Evolutionary conservation across 2,888 invertebrate genomes (phyloP).

Genomic region (Calliopum simillimum): DNA sequence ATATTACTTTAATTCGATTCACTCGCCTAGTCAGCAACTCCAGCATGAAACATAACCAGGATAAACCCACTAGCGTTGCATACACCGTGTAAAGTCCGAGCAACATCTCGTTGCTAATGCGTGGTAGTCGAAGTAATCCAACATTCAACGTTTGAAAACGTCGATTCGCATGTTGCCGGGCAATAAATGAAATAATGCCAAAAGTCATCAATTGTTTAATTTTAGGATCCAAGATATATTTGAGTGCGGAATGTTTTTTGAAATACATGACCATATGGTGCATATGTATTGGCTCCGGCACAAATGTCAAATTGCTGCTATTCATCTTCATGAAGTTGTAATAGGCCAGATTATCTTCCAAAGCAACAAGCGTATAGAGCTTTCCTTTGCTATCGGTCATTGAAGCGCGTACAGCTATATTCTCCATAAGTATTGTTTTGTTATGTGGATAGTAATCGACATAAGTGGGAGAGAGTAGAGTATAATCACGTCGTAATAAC

Average conservation of each 20-base stretch:
- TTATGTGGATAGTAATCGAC: conserved; percentile 51
- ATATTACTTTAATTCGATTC: no score
- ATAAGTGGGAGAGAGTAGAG: conserved; percentile 44
- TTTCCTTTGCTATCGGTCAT: background rate
- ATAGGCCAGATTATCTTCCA: conserved; percentile 49
- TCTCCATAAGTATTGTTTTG: conserved; percentile 43
- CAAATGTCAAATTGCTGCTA: conserved; percentile 49
- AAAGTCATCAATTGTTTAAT: conserved; percentile 51
- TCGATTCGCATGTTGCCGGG: conserved; percentile 21
- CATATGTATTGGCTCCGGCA: conserved; percentile 53
- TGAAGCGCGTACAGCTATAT: conserved; percentile 35
- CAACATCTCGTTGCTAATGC: conserved; percentile 42
- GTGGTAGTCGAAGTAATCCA: conserved; percentile 15
- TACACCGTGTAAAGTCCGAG: conserved; percentile 43
- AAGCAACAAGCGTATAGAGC: conserved; percentile 45
- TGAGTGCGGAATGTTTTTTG: conserved; percentile 52
- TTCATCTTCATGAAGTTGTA: conserved; percentile 50
- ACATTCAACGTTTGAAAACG: conserved; percentile 34
- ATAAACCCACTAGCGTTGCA: conserved; percentile 31
- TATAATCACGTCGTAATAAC: conserved; percentile 48
- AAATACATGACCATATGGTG: conserved; percentile 55
- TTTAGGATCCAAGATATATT: conserved; percentile 50
- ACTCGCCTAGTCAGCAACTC: conserved; percentile 40
- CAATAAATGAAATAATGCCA: conserved; percentile 49
- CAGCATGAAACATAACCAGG: conserved; percentile 40